Percentiles rank a stretch among this genome's conserved stretches.
Conservation (phyloP, 2,797 vertebrate species). For the Helostoma temminkii region DNA sequence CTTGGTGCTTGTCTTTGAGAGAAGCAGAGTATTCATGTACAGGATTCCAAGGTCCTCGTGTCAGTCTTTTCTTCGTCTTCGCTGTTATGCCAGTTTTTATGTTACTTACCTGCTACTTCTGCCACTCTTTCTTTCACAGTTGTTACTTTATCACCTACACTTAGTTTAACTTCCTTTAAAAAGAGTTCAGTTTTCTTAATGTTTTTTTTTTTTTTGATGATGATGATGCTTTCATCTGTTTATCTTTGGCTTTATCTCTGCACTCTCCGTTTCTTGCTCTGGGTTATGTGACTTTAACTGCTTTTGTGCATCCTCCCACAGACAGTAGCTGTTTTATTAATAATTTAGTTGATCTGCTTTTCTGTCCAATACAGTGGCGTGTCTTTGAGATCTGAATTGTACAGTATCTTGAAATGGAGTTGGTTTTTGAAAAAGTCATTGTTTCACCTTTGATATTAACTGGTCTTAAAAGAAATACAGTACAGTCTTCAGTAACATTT, state of each 20-base stretch:
- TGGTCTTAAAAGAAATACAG: background rate
- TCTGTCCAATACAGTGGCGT: background rate
- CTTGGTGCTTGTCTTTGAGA: slow-evolving; percentile 22
- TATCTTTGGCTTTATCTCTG: background rate
- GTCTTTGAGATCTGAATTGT: background rate
- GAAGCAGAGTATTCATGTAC: slow-evolving; percentile 27
- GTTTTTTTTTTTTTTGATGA: background rate
- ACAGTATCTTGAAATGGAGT: background rate
- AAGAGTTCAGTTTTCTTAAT: background rate
- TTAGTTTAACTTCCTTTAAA: too few relatives aligned
- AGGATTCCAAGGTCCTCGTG: background rate
- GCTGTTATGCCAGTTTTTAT: background rate
- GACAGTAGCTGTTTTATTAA: background rate
- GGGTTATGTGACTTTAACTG: background rate
- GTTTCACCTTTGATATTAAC: background rate
- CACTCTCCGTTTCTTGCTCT: background rate
- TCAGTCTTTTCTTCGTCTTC: background rate
- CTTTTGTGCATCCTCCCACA: slow-evolving; percentile 2
- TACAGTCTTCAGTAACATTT: background rate
- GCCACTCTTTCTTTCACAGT: background rate
- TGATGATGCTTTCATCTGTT: background rate
- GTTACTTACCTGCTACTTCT: background rate
- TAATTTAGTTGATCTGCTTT: background rate
- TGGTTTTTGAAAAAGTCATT: background rate
- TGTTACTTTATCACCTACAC: background rate